Percentiles rank a stretch among this genome's conserved stretches.
phyloP scores from a whole-genome alignment of 1,140 invertebrate genomes.

The Diploscapter pachys region DNA sequence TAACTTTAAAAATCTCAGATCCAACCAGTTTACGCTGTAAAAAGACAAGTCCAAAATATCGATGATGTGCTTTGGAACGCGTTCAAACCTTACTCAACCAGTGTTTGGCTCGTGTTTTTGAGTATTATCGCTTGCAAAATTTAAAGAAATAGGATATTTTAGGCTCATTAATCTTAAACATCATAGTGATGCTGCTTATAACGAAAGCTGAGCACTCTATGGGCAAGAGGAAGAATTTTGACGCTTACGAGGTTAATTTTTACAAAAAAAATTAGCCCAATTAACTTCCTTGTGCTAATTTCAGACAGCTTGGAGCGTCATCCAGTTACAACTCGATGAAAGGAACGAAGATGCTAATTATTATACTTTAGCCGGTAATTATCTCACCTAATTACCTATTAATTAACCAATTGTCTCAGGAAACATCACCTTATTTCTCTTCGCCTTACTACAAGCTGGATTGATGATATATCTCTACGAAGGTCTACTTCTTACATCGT shows the following conservation, averaged over 20 bases:
- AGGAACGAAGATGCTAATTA: constrained; percentile 28
- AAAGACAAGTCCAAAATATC: constrained; percentile 13
- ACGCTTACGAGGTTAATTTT: not conserved
- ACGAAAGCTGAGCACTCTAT: constrained; percentile 3
- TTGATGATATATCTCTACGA: constrained; percentile 22
- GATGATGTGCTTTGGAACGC: constrained; percentile 31
- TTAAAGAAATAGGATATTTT: not conserved
- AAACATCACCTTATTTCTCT: constrained; percentile 20
- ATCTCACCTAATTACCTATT: not conserved
- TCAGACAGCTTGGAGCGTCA: constrained; percentile 20
- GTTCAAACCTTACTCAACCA: constrained; percentile 21
- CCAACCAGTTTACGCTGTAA: constrained; percentile 25
- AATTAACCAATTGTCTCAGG: not conserved
- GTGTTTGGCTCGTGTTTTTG: constrained; percentile 22
- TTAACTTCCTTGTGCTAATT: not conserved
- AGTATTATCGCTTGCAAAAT: constrained; percentile 1
- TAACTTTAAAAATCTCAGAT: constrained; percentile 12
- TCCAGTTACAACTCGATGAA: constrained; percentile 25
- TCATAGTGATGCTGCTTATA: constrained; percentile 8
- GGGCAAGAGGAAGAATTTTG: constrained; percentile 7
- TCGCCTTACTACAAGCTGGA: constrained; percentile 25
- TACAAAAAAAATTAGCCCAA: too few relatives aligned
- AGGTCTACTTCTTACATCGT: constrained; percentile 1
- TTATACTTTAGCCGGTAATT: constrained; percentile 1
- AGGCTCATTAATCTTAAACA: constrained; percentile 1